Evolutionary conservation across 2,888 invertebrate genomes (phyloP).

Genomic region (Hirtodrosophila trivittata): DNA sequence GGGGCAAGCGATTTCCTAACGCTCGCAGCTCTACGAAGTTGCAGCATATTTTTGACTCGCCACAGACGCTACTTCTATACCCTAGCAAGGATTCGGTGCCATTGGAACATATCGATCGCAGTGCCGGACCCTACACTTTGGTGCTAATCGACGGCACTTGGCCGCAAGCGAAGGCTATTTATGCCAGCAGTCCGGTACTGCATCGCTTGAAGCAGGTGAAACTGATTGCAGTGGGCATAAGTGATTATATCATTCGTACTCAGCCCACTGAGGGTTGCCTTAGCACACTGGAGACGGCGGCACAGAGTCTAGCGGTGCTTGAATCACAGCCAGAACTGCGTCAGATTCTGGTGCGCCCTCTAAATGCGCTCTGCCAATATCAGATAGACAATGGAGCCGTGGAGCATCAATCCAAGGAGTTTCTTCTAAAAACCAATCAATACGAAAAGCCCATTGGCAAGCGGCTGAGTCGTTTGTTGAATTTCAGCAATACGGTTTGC

Average conservation of each 20-base stretch:
- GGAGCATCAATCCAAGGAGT: constrained; percentile 96
- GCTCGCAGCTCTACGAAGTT: constrained; percentile 85
- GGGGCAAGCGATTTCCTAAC: constrained; percentile 92
- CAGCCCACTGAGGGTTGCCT: constrained; percentile 96
- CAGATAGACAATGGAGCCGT: constrained; percentile 96
- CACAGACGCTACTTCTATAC: constrained; percentile 89
- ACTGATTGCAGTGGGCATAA: constrained; percentile 88
- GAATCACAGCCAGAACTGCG: constrained; percentile 88
- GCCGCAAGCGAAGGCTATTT: constrained; percentile 97
- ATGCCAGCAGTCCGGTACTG: constrained; percentile 90
- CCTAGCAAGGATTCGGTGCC: constrained; percentile 91
- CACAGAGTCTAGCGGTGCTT: constrained; percentile 87
- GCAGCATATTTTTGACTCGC: constrained; percentile 87
- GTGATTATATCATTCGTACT: constrained; percentile 96
- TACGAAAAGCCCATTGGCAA: constrained; percentile 93
- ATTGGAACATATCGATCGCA: constrained; percentile 84
- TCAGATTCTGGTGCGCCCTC: constrained; percentile 89
- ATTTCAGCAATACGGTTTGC: constrained; percentile 68
- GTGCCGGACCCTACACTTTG: constrained; percentile 87
- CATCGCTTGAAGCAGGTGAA: constrained; percentile 92
- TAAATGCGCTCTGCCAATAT: constrained; percentile 92
- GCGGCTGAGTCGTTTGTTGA: constrained; percentile 87
- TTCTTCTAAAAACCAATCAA: constrained; percentile 90
- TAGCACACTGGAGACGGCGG: constrained; percentile 88
- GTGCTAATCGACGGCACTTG: constrained; percentile 96